Evolutionary conservation across 2,888 invertebrate genomes (phyloP), one percentile per base, ranked within the genome.

Genomic region (Sphaerophoria rueppellii): DNA sequence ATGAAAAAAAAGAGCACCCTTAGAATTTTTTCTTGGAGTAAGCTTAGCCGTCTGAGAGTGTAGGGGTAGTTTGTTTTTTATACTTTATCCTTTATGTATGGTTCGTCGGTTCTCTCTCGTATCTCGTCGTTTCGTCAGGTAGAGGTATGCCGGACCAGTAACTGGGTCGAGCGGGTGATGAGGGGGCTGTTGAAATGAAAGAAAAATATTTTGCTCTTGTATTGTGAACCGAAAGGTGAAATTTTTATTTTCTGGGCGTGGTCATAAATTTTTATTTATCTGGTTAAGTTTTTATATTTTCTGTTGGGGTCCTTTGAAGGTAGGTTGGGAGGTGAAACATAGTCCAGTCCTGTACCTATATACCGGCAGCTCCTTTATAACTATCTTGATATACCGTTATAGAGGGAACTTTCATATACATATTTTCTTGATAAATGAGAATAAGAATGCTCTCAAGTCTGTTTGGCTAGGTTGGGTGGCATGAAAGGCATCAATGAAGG

Each of bases 201-300:
- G 76, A 76, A 85, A 85, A 81, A 81, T 85, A 85, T 85, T 85
- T 85, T 85, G 85, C 77, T 81, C 76, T 85, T 85, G 81, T 77
- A 77, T 85, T 85, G 81, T 72, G 73, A 73, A 85, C 60, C 80
- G 76, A 85, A 85, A 85, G 85, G 85, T 85, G 85, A 85, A 67
- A 77, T 85, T 85, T 85, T 85, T 85, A 81, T 85, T 85, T 82
- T 81, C 85, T 85, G 85, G 85, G 85, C 85, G 85, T 85, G 85
- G 85, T 85, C 85, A 85, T 85, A 85, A 85, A 81, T 85, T 85
- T 85, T 81, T 85, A 85, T 85, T 85, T 85, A 85, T 85, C 60
- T 85, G 54, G 67, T 54, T 58, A 70, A 35, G 43, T 61, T 52
- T 55, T 71, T 58, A 50, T 60, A 16, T 55, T 34, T 55, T 55